A percentile compares a stretch with the other conserved stretches of the same genome.
These are phyloP conservation scores for Platycheirus rosarum DNA, from an alignment of 2,888 invertebrate genomes.

Conservation along the genomic window DNA sequence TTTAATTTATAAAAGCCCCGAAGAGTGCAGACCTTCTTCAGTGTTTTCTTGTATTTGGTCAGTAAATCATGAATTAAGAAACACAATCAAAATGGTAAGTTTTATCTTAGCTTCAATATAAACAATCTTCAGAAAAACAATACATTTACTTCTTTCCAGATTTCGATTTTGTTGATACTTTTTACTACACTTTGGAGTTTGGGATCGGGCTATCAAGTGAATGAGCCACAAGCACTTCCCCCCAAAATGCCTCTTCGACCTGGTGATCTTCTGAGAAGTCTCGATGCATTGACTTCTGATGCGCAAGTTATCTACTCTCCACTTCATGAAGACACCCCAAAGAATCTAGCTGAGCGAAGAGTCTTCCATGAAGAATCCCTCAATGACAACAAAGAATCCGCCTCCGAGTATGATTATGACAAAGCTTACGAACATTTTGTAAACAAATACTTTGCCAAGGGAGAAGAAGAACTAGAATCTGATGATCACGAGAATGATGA, in stretches of 20 bases:
- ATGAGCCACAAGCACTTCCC: slow-evolving; percentile 38
- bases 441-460: slow-evolving; percentile 82
- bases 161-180: slow-evolving; percentile 6
- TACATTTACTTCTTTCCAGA: slow-evolving; percentile 26
- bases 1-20: slow-evolving; percentile 50
- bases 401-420: slow-evolving; percentile 78
- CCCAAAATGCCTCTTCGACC: slow-evolving; percentile 55
- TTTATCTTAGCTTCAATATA: not conserved
- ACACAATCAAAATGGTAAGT: slow-evolving; percentile 44
- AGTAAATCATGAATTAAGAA: slow-evolving; percentile 44
- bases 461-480: slow-evolving; percentile 82
- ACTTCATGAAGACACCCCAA: slow-evolving; percentile 4
- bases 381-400: slow-evolving; percentile 70
- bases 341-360: slow-evolving; percentile 46
- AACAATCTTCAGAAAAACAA: not conserved
- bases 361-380: slow-evolving; percentile 47
- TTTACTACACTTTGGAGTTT: slow-evolving; percentile 20
- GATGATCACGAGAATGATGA: slow-evolving; percentile 49
- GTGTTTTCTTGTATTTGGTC: slow-evolving; percentile 34
- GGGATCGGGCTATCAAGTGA: slow-evolving; percentile 51
- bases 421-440: slow-evolving; percentile 80
- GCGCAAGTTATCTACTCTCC: slow-evolving; percentile 50
- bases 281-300: slow-evolving; percentile 64
- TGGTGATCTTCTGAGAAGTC: slow-evolving; percentile 64
- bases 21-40: slow-evolving; percentile 3